Conservation (phyloP, 1,140 invertebrate species). For the Nylanderia fulva region DNA sequence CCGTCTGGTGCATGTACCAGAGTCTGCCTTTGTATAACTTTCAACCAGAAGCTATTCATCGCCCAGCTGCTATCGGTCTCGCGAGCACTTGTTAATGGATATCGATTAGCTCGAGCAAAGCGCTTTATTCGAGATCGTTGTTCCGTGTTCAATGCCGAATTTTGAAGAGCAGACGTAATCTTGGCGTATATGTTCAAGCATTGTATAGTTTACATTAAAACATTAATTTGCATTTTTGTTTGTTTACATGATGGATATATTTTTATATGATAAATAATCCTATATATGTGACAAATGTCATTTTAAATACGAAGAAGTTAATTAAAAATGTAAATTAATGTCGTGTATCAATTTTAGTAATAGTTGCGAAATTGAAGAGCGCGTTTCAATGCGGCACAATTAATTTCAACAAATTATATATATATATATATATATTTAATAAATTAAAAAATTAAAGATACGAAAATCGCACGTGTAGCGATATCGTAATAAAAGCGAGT, state of each 20-base stretch:
- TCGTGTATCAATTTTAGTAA: not conserved
- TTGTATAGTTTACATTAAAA: not conserved
- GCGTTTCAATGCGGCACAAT: not conserved
- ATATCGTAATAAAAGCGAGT: not conserved
- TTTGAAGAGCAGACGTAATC: not conserved
- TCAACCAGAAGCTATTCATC: conserved; percentile 29
- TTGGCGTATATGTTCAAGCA: not conserved
- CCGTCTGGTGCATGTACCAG: not conserved
- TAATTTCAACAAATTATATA: not conserved
- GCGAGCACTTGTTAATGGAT: conserved; percentile 27
- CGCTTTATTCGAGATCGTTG: conserved; percentile 21
- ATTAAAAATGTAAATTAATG: not conserved
- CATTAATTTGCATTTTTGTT: not conserved
- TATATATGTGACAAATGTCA: too few relatives aligned
- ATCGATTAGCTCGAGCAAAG: conserved; percentile 25
- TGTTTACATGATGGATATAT: not conserved
- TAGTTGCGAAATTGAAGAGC: not conserved
- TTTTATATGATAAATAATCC: not conserved
- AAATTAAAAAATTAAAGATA: not conserved
- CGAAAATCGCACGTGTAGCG: not conserved
- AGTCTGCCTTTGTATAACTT: conserved; percentile 46
- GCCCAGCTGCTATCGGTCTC: conserved; percentile 7
- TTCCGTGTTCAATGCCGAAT: not conserved
- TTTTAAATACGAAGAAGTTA: too few relatives aligned
- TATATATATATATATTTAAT: too few relatives aligned